These are phyloP conservation scores for Pemphredon lugubris DNA, from an alignment of 2,888 invertebrate genomes.

Conservation along the genomic window DNA sequence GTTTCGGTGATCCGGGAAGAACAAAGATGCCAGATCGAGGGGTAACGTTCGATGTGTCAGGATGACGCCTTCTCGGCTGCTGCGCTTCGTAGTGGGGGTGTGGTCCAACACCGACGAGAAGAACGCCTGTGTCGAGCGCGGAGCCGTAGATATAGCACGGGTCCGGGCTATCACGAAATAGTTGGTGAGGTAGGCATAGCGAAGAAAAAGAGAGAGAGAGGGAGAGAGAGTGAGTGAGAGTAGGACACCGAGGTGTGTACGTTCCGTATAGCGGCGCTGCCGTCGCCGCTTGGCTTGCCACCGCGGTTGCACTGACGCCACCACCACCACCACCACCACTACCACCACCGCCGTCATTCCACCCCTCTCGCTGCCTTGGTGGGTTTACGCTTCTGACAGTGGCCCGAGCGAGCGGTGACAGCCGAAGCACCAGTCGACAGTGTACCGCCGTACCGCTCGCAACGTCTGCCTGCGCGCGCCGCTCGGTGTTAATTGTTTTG, in stretches of 20 bases:
- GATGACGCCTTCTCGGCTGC: conserved; percentile 37
- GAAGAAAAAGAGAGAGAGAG: no score
- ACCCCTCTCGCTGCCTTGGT: conserved; percentile 42
- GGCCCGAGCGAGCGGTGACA: conserved; percentile 69
- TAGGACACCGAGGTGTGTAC: conserved; percentile 37
- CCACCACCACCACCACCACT: conserved; percentile 32
- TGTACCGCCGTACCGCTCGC: conserved; percentile 55
- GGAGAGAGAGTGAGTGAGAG: no score
- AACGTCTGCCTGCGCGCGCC: conserved; percentile 19
- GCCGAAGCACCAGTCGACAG: conserved; percentile 71
- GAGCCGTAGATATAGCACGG: conserved; percentile 19
- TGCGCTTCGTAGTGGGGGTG: conserved; percentile 35
- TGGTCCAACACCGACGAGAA: conserved; percentile 41
- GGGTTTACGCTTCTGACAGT: conserved; percentile 67
- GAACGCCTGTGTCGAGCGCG: conserved; percentile 58
- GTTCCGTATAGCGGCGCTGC: conserved; percentile 54
- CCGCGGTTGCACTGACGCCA: conserved; percentile 41
- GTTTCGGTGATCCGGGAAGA: background rate
- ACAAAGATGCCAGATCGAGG: conserved; percentile 11
- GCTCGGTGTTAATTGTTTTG: conserved; percentile 16
- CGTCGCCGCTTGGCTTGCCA: conserved; percentile 47
- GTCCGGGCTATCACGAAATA: conserved; percentile 28
- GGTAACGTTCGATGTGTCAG: conserved; percentile 12
- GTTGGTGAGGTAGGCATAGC: conserved; percentile 28
- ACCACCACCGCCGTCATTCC: conserved; percentile 32